phyloP scores from a whole-genome alignment of 1,140 invertebrate species.

The Planococcus citri region DNA sequence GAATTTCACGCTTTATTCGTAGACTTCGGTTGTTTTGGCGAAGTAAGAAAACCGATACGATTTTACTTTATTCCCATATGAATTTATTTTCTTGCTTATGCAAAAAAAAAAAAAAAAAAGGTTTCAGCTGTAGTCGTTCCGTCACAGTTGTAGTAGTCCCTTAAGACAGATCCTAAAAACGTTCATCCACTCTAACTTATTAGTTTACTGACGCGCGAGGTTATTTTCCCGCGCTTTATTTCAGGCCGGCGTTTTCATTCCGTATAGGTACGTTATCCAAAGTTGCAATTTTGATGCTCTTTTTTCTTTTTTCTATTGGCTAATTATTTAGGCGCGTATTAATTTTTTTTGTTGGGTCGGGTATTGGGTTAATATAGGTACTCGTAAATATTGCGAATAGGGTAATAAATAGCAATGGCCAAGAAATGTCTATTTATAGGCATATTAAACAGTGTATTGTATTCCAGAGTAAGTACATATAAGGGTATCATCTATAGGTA shows the following conservation, averaged over 20 bases:
- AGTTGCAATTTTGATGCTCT: background rate
- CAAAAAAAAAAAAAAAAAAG: background rate
- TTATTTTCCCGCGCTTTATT: background rate
- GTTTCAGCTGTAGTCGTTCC: background rate
- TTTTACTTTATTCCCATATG: slow-evolving; percentile 4
- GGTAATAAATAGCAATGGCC: no score
- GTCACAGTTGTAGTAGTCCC: background rate
- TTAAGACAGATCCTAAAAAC: slow-evolving; percentile 3
- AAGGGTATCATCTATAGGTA: no score
- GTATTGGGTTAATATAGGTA: no score
- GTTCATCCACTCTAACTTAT: slow-evolving; percentile 3
- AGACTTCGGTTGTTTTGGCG: background rate
- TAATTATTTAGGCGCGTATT: no score
- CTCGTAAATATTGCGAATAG: no score
- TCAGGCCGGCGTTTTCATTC: no score
- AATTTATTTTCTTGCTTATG: slow-evolving; percentile 4
- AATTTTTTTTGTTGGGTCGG: no score
- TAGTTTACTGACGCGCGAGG: background rate
- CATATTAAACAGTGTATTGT: no score
- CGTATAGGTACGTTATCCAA: background rate
- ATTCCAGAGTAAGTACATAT: no score
- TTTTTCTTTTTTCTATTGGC: no score
- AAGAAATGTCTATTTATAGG: no score
- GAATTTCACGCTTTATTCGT: background rate
- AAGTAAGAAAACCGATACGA: background rate